Conservation (phyloP, 2,797 vertebrate genomes). For the Kryptopterus vitreolus region DNA sequence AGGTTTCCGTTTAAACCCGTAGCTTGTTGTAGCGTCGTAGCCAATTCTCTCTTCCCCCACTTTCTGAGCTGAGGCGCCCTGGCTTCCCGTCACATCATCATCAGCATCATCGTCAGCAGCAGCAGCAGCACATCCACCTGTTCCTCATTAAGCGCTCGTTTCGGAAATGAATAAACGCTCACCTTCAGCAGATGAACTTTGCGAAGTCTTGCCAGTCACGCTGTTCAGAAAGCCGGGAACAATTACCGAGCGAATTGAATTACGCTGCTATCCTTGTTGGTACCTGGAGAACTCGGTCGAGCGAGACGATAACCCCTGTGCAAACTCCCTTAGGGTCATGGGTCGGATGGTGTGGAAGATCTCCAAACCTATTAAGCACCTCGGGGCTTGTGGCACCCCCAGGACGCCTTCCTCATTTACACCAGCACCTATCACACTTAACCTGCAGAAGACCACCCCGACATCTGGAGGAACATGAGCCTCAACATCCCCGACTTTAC, state of each 20-base stretch:
- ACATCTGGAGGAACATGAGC: too few species aligned
- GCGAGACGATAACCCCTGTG: too few species aligned
- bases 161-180: constrained; percentile 4
- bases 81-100: neutral
- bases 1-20: neutral
- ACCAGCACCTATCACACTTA: too few species aligned
- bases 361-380: too few species aligned
- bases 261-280: neutral
- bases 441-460: too few species aligned
- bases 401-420: too few species aligned
- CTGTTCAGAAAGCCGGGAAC: neutral
- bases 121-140: constrained; percentile 18
- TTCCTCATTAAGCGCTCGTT: constrained; percentile 6
- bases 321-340: too few species aligned
- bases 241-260: neutral
- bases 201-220: neutral
- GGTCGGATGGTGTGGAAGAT: too few species aligned
- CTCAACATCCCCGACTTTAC: too few species aligned
- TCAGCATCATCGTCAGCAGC: neutral
- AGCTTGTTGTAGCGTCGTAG: too few species aligned
- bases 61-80: neutral
- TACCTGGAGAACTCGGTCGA: too few species aligned
- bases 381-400: too few species aligned
- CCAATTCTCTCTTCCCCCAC: neutral
- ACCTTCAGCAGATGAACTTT: constrained; percentile 1